Conservation (phyloP, 2,888 invertebrate species). For the Pterobdella sp. region DNA sequence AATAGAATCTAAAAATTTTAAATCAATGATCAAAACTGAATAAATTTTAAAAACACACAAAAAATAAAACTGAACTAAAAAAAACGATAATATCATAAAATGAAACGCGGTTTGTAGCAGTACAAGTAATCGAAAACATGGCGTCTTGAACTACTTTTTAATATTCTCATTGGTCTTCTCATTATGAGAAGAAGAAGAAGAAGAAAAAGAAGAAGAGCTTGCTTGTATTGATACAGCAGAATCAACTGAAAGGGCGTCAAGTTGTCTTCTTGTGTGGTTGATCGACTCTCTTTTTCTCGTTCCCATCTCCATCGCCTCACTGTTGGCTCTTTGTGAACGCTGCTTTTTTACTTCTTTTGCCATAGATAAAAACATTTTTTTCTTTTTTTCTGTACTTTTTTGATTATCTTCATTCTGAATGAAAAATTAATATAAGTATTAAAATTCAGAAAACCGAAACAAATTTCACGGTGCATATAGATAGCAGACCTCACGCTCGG, state of each 20-base stretch:
- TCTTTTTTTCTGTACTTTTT: slow-evolving; percentile 1
- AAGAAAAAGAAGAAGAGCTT: neutral
- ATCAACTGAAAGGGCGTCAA: neutral
- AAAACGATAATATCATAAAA: slow-evolving; percentile 1
- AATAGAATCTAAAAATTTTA: too few species aligned
- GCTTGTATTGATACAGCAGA: neutral
- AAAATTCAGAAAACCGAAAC: neutral
- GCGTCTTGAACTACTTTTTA: too few species aligned
- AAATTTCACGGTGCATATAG: neutral
- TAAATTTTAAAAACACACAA: too few species aligned
- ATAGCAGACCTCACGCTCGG: neutral
- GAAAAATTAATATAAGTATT: too few species aligned
- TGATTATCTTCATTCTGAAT: slow-evolving; percentile 5
- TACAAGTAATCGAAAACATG: neutral
- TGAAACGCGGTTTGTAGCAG: neutral
- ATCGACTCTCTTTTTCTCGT: neutral
- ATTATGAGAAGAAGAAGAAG: too few species aligned
- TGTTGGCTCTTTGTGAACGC: slow-evolving; percentile 8
- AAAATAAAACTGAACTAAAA: too few species aligned
- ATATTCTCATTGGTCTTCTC: too few species aligned
- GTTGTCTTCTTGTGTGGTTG: neutral
- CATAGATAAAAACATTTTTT: slow-evolving; percentile 28
- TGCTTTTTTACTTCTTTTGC: slow-evolving; percentile 26
- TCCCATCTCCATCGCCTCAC: neutral
- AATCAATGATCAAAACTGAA: too few species aligned